Conservation (phyloP, 2,888 invertebrate species). For the Acanthoscelides obtectus region DNA sequence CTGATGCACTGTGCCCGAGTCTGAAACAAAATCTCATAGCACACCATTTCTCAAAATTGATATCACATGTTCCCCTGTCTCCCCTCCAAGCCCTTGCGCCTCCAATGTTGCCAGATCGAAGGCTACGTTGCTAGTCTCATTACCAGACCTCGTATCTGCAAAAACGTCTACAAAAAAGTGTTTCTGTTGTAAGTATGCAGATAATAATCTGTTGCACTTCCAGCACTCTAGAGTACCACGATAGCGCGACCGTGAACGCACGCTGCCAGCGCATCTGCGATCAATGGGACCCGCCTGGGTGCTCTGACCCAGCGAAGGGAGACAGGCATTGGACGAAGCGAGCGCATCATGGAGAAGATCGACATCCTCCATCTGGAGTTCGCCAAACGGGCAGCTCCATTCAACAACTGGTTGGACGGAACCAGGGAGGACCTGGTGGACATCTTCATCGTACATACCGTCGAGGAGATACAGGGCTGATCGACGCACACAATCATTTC, state of each 20-base stretch:
- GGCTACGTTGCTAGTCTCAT: no score
- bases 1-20: no score
- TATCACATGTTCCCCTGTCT: no score
- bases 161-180: no score
- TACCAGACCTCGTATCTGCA: no score
- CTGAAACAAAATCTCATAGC: no score
- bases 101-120: no score
- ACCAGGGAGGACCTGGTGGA: conserved; percentile 98
- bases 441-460: conserved; percentile 99
- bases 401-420: conserved; percentile 99
- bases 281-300: conserved; percentile 98
- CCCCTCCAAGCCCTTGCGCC: no score
- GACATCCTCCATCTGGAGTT: conserved; percentile 97
- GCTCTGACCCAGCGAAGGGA: conserved; percentile 89
- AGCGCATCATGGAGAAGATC: conserved; percentile 92
- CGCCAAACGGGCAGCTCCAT: conserved; percentile 98
- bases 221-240: conserved; percentile 95
- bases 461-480: conserved; percentile 97
- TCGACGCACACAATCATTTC: conserved; percentile 97
- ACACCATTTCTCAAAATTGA: no score
- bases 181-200: no score
- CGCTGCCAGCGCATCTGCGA: conserved; percentile 98
- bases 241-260: conserved; percentile 89
- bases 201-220: conserved; percentile 17
- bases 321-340: conserved; percentile 87